These are phyloP conservation scores for Xiphydria camelus DNA, from an alignment of 2,888 invertebrate species.

Conservation along the genomic window DNA sequence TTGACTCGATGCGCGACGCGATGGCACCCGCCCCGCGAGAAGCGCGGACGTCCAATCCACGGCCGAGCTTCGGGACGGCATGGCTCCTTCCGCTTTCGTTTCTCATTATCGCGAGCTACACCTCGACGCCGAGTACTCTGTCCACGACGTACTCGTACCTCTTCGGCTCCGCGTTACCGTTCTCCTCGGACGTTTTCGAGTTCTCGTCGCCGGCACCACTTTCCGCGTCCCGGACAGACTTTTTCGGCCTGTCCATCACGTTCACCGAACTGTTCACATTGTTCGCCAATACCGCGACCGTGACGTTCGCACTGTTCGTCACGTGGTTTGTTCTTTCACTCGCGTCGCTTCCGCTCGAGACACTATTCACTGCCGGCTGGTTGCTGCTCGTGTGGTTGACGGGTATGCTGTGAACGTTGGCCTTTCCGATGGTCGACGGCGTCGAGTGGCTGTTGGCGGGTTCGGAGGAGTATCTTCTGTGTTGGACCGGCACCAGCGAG, in stretches of 20 bases:
- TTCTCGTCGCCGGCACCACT: conserved; percentile 20
- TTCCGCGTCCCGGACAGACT: conserved; percentile 8
- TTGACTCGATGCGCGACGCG: too few relatives aligned
- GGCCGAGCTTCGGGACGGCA: too few relatives aligned
- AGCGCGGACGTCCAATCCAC: too few relatives aligned
- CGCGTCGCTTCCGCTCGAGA: neutral
- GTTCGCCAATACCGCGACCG: conserved; percentile 11
- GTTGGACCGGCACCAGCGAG: conserved; percentile 29
- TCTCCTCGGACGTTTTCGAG: conserved; percentile 26
- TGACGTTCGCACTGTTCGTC: conserved; percentile 5
- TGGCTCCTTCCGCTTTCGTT: too few relatives aligned
- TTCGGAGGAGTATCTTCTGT: conserved; percentile 47
- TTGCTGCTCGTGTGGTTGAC: too few relatives aligned
- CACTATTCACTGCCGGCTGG: neutral
- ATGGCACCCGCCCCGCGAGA: conserved; percentile 35
- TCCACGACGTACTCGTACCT: conserved; percentile 83
- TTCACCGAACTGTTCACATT: conserved; percentile 22
- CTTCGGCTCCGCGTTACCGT: conserved; percentile 59
- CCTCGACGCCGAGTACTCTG: conserved; percentile 82
- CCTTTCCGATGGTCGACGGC: conserved; percentile 8
- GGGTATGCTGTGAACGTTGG: too few relatives aligned
- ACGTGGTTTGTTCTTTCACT: neutral
- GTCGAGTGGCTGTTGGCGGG: conserved; percentile 31
- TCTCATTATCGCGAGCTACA: conserved; percentile 59
- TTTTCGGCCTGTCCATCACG: conserved; percentile 23